Evolutionary conservation across 2,888 invertebrate species (phyloP), one percentile per base, ranked within the genome.

Genomic region (Merodon equestris): DNA sequence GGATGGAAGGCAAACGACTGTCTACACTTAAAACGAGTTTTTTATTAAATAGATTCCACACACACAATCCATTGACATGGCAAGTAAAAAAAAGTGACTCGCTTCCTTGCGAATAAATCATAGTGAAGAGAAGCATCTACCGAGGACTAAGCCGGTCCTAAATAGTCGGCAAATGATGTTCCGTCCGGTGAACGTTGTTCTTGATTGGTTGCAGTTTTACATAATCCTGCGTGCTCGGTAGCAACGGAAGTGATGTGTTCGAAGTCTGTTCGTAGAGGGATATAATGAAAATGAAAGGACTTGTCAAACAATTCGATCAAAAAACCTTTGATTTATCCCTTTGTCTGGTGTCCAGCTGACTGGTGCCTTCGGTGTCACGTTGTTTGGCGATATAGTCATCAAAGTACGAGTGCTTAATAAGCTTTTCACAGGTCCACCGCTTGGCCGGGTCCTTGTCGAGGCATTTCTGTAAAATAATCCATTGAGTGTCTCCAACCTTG

Each of bases 361-460:
- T 87, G 38, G 86, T 77, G 58, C 84, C 83, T 76, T 89, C 88
- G 79, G 86, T 82, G 73, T 94, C 94, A 7, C 96, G 95, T 74
- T 95, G 91, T 86, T 95, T 94, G 89, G 94, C 95, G 82, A 93
- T 92, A 85, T 95, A 96, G 87, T 96, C 95, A 85, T 96, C 95
- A 89, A 99, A 98, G 89, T 98, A 98, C 7, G 93, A 92, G 88
- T 99, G 98, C 81, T 93, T 92, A 63, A 97, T 90, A 48, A 99
- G 91, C 87, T 97, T 96, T 83, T 96, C 96, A 89, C 98, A 98
- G 1, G 95, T 95, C 94, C 96, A 96, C 84, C 99, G 91, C 87
- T 95, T 93, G 79, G 93, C 92, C 0, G 99, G 99, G 89, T 99
- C 97, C 89, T 97, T 97, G 88, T 97, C 96, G 83, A 99, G 90